These are phyloP conservation scores for Harlomillsia oculata DNA, from an alignment of 1,140 invertebrate genomes.

Conservation along the genomic window DNA sequence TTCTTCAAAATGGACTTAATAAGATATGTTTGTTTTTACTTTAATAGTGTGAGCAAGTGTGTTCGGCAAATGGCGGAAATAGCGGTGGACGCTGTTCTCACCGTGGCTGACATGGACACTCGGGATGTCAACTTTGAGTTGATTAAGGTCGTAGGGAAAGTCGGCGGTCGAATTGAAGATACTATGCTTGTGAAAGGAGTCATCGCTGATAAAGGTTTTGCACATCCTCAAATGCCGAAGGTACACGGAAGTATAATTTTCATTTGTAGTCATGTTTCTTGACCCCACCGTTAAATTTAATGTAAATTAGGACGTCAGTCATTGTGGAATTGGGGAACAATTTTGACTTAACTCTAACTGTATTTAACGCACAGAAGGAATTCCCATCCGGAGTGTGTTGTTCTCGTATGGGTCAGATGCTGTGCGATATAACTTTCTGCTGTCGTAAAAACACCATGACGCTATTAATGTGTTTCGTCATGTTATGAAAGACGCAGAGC, in stretches of 20 bases:
- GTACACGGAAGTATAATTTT: slow-evolving; percentile 40
- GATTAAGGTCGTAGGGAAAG: slow-evolving; percentile 97
- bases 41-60: slow-evolving; percentile 63
- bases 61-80: slow-evolving; percentile 97
- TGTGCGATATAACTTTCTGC: slow-evolving; percentile 23
- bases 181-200: slow-evolving; percentile 94
- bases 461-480: background rate
- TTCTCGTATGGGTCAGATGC: slow-evolving; percentile 33
- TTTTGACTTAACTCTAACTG: background rate
- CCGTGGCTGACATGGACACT: slow-evolving; percentile 86
- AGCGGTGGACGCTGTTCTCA: slow-evolving; percentile 89
- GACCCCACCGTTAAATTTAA: too few species aligned
- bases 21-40: slow-evolving; percentile 5
- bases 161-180: slow-evolving; percentile 94
- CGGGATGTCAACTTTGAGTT: slow-evolving; percentile 98
- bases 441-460: background rate
- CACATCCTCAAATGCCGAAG: slow-evolving; percentile 99
- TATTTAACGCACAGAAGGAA: slow-evolving; percentile 32
- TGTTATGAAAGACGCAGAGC: background rate
- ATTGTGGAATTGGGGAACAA: too few species aligned
- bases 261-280: background rate
- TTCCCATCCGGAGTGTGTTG: slow-evolving; percentile 17
- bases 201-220: slow-evolving; percentile 96
- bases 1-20: background rate
- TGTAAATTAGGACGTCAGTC: too few species aligned